These are phyloP conservation scores for Globodera rostochiensis DNA, from an alignment of 1,140 invertebrate species.

Conservation along the genomic window DNA sequence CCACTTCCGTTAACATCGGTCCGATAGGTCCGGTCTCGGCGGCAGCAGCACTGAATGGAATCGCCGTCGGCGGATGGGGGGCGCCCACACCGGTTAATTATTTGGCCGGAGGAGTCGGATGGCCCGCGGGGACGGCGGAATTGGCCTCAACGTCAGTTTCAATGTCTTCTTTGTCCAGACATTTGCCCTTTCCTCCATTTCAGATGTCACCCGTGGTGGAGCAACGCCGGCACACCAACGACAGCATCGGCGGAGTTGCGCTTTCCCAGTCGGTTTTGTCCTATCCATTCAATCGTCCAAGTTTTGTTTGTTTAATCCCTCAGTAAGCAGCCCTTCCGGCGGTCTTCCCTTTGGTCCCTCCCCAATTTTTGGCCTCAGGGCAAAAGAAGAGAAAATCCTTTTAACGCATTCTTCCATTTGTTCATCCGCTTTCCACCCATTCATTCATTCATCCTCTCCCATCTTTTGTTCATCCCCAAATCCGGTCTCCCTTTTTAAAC, in stretches of 20 bases:
- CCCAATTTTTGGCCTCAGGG: conserved; percentile 1
- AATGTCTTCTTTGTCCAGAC: background rate
- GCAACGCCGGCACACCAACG: background rate
- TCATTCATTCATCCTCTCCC: background rate
- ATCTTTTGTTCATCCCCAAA: background rate
- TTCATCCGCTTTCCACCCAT: background rate
- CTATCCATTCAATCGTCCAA: background rate
- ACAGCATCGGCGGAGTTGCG: background rate
- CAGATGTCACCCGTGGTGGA: background rate
- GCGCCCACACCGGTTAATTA: background rate
- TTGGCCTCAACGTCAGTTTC: conserved; percentile 3
- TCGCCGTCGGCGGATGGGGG: conserved; percentile 8
- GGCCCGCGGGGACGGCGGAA: background rate
- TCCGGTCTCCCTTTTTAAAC: background rate
- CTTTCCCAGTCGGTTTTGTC: conserved; percentile 3
- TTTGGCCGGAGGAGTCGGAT: background rate
- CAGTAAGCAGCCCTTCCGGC: background rate
- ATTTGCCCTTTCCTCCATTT: background rate
- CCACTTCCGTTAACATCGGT: background rate
- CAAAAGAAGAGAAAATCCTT: conserved; percentile 1
- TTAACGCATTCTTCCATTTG: background rate
- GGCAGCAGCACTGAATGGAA: background rate
- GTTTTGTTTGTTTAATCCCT: conserved; percentile 12
- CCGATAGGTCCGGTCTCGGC: background rate
- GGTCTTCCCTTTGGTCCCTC: background rate